Conservation (phyloP, 1,140 invertebrate species). For the Amphibalanus amphitrite region DNA sequence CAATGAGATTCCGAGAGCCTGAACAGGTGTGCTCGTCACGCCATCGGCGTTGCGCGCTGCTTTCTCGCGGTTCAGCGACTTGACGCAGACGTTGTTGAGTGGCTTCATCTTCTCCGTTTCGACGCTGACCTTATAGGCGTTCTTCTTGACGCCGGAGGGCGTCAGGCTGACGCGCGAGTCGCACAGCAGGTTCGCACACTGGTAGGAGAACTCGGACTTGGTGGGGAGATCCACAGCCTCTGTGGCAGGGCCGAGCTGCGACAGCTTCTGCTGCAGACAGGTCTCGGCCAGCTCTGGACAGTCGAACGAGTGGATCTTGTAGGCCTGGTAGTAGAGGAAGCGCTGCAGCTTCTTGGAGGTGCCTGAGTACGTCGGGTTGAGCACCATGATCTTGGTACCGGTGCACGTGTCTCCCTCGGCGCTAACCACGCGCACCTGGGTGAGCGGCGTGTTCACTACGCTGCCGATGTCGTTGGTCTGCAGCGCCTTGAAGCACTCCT, state of each 20-base stretch:
- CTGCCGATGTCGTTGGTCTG: constrained; percentile 3
- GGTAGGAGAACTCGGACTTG: background rate
- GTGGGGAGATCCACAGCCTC: background rate
- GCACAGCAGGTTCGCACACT: constrained; percentile 3
- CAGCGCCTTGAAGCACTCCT: constrained; percentile 3
- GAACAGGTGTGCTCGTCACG: background rate
- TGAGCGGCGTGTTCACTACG: background rate
- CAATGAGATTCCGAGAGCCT: background rate
- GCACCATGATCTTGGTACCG: constrained; percentile 4
- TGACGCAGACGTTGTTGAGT: constrained; percentile 2
- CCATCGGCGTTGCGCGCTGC: background rate
- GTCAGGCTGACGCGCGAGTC: background rate
- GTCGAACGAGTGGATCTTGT: background rate
- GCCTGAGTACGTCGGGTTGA: background rate
- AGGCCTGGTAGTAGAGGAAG: constrained; percentile 2
- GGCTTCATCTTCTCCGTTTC: background rate
- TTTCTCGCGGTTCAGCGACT: background rate
- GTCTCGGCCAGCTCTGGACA: background rate
- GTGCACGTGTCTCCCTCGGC: background rate
- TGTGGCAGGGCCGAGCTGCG: background rate
- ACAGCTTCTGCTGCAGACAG: background rate
- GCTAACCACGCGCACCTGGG: background rate
- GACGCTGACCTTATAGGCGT: background rate
- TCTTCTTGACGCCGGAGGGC: background rate
- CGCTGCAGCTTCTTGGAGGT: background rate